These are phyloP conservation scores for Ichneumon xanthorius DNA, from an alignment of 2,888 invertebrate species.

Conservation along the genomic window DNA sequence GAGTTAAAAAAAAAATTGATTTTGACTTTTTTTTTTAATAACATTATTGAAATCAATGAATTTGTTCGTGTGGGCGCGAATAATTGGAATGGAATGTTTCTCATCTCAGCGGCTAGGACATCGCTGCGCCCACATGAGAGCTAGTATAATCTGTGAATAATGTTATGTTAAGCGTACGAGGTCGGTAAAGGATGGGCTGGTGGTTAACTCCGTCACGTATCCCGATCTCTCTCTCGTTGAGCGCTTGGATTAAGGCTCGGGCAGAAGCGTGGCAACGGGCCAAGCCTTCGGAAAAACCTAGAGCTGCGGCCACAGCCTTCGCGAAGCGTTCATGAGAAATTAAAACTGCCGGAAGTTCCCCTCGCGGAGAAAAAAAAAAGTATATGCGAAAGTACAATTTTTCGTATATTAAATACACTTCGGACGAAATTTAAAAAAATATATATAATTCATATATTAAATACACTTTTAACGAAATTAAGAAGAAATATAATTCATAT, in stretches of 20 bases:
- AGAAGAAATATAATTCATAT: too few species aligned
- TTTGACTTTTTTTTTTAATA: neutral
- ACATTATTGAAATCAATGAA: neutral
- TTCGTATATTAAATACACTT: too few species aligned
- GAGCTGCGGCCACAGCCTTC: neutral
- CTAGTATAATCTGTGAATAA: constrained; percentile 58
- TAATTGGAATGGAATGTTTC: constrained; percentile 45
- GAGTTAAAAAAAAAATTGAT: too few species aligned
- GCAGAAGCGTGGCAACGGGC: constrained; percentile 58
- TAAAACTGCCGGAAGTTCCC: neutral
- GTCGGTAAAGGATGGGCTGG: constrained; percentile 38
- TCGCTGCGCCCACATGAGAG: constrained; percentile 53
- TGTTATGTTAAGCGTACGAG: constrained; percentile 57
- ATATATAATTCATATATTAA: too few species aligned
- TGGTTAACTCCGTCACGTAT: constrained; percentile 25
- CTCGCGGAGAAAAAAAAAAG: too few species aligned
- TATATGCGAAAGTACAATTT: too few species aligned
- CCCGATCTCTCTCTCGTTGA: constrained; percentile 29
- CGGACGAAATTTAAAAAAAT: too few species aligned
- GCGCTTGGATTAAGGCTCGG: constrained; percentile 46
- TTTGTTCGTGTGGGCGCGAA: constrained; percentile 44
- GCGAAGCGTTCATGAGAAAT: constrained; percentile 5
- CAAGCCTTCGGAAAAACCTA: constrained; percentile 59
- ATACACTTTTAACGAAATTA: too few species aligned
- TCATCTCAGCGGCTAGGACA: constrained; percentile 23